A percentile compares a stretch with the other conserved stretches of the same genome.
Evolutionary conservation across 1,140 invertebrate species (phyloP).

Genomic region (Mizuhopecten yessoensis): DNA sequence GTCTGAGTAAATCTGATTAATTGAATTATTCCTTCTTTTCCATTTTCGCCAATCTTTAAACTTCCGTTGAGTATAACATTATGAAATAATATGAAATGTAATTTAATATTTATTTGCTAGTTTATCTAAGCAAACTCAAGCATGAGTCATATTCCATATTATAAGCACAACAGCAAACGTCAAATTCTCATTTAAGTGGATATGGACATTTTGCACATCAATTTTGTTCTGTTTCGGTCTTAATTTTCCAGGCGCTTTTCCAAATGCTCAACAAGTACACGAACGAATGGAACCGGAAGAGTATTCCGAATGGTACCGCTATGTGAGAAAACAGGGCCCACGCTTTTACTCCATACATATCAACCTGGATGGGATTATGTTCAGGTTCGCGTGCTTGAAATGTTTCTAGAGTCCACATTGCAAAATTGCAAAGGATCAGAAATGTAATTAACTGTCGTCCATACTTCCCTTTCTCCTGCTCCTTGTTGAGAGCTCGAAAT

Average conservation of each 20-base stretch:
- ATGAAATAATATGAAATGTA: too few species aligned
- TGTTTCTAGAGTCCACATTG: conserved; percentile 74
- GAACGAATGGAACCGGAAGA: conserved; percentile 74
- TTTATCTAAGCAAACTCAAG: too few species aligned
- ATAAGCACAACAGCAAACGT: too few species aligned
- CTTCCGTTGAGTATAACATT: too few species aligned
- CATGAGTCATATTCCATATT: too few species aligned
- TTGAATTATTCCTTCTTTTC: too few species aligned
- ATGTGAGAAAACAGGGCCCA: conserved; percentile 74
- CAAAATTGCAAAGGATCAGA: conserved; percentile 93
- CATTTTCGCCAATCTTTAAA: too few species aligned
- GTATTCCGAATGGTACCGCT: conserved; percentile 70
- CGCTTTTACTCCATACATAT: conserved; percentile 67
- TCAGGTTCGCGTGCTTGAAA: conserved; percentile 67
- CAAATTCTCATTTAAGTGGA: too few species aligned
- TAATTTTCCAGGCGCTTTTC: conserved; percentile 72
- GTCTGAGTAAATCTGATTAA: too few species aligned
- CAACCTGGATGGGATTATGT: conserved; percentile 64
- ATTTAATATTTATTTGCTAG: too few species aligned
- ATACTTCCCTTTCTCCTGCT: conserved; percentile 95
- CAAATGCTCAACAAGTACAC: conserved; percentile 75
- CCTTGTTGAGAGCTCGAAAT: conserved; percentile 93
- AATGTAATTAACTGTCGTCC: conserved; percentile 97
- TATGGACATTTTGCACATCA: not conserved
- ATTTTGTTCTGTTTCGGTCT: not conserved